Conservation (phyloP, 2,113 vertebrate genomes). For the Centropus unirufus region DNA sequence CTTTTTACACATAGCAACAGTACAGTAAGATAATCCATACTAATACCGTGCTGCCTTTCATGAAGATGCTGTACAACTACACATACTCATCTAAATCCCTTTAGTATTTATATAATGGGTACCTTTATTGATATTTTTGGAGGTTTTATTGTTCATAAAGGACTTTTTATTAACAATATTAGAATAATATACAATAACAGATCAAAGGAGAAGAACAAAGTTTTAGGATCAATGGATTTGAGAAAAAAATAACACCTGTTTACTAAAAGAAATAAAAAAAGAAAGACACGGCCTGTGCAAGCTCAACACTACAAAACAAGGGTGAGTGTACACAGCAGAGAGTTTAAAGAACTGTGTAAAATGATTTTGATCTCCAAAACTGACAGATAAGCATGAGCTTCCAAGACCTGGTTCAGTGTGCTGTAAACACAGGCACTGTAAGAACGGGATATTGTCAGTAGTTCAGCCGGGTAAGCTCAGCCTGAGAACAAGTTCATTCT, state of each 20-base stretch:
- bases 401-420: not conserved
- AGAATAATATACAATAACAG: not conserved
- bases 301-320: not conserved
- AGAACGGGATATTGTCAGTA: not conserved
- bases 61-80: not conserved
- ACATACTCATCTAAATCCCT: not conserved
- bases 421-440: not conserved
- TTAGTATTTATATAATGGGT: rapidly evolving
- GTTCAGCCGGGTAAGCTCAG: not conserved
- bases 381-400: not conserved
- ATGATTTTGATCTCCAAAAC: not conserved
- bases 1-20: not conserved
- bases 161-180: not conserved
- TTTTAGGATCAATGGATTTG: not conserved
- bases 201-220: not conserved
- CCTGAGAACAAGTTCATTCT: not conserved
- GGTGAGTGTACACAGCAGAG: not conserved
- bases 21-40: not conserved
- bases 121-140: not conserved
- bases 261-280: not conserved
- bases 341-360: not conserved
- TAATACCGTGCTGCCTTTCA: not conserved
- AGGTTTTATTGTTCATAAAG: not conserved
- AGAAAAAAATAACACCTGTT: not conserved
- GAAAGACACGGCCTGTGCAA: not conserved